Base-by-base conservation (phyloP, 2,888 invertebrate genomes). In the Lasius fuliginosus region DNA sequence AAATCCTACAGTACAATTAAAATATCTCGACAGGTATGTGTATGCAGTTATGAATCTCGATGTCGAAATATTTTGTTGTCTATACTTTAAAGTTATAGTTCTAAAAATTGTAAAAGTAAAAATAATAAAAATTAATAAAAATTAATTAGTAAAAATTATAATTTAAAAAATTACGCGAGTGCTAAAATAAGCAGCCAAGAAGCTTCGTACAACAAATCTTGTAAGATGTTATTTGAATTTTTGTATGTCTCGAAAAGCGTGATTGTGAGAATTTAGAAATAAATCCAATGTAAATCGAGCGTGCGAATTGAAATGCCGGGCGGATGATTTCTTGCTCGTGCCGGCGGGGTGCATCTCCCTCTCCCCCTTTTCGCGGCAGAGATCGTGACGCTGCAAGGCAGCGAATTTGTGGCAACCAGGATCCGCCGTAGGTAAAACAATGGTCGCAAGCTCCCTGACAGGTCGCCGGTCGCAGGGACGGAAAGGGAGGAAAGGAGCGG, bases 401-500 rank as follows among this genome's bases (percentile, higher is more conserved):
- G 30, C 85, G 49, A 77, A 83, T 90, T 93, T 92, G 91, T 91
- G 79, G 88, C 92, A 92, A 91, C 88, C 77, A 85, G 77, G 74
- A 81, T 85, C 84, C 87, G 86, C 87, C 88, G 87, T 86, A 86
- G 90, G 76, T 88, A 88, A 90, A 90, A 92, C 92, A 92, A 92
- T 92, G 87, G 90, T 90, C 90, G 92, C 87, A 84, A 87, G 85
- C 91, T 90, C 86, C 60, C 88, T 86, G 92, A 90, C 90, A 81
- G 89, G 65, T 79, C 77, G 76, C 82, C 77, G 76, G 79, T 60
- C 85, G 74, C 85, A 85, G 86, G 68, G 82, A 76, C 79, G 79
- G 86, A 82, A 85, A 79, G 83, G 53, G 77, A 81, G 69, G 68
- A 77, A 87, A 69, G 73, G 86, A 85, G 79, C 58, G 82, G 82